Conservation (phyloP, 2,888 invertebrate genomes). For the Melieria omissa region DNA sequence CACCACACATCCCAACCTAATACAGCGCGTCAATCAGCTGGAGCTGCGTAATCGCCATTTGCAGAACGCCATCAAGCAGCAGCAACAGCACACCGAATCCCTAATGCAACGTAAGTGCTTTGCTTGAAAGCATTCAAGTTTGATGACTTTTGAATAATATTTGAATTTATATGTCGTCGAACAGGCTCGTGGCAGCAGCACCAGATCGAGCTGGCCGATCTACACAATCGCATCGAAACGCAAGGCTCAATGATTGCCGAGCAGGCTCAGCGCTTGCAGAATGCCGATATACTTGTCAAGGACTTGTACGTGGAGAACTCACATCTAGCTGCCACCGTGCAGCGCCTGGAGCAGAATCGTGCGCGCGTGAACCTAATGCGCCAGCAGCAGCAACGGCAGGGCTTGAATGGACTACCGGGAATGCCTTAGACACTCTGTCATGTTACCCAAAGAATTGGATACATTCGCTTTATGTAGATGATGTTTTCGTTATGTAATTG, state of each 20-base stretch:
- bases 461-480: background rate
- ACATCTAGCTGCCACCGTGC: slow-evolving; percentile 74
- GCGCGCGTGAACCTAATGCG: slow-evolving; percentile 63
- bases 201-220: slow-evolving; percentile 66
- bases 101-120: slow-evolving; percentile 72
- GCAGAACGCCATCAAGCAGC: slow-evolving; percentile 72
- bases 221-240: slow-evolving; percentile 69
- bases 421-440: slow-evolving; percentile 53
- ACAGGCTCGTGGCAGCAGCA: slow-evolving; percentile 67
- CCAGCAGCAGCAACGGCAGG: slow-evolving; percentile 59
- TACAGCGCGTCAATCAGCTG: slow-evolving; percentile 68
- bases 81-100: slow-evolving; percentile 74
- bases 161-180: background rate
- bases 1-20: slow-evolving; percentile 64
- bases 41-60: slow-evolving; percentile 74
- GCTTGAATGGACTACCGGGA: slow-evolving; percentile 51
- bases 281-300: slow-evolving; percentile 81
- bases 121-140: background rate
- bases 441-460: slow-evolving; percentile 21
- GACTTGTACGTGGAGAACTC: slow-evolving; percentile 89
- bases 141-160: background rate
- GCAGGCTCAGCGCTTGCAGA: slow-evolving; percentile 76
- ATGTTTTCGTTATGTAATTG: slow-evolving; percentile 12
- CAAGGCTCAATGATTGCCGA: slow-evolving; percentile 67
- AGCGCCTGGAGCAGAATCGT: slow-evolving; percentile 65